Percentiles rank a stretch among this genome's conserved stretches.
phyloP scores from a whole-genome alignment of 2,888 invertebrate species.

The Agrotis exclamationis region DNA sequence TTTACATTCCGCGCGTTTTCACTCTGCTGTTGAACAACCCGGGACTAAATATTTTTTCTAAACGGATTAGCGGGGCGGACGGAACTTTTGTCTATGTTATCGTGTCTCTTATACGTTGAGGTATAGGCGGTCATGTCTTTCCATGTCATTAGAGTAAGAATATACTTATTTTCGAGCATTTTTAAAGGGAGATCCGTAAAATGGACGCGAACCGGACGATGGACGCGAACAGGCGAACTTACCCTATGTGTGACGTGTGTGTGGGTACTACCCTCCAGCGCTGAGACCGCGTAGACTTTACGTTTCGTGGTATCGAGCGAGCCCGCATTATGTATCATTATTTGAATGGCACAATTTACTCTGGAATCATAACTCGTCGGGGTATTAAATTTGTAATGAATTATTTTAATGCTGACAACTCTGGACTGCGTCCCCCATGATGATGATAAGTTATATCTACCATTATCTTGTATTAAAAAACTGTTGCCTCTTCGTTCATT shows the following conservation, averaged over 20 bases:
- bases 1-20: too few species aligned
- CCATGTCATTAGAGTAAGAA: too few species aligned
- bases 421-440: constrained; percentile 64
- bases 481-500: constrained; percentile 20
- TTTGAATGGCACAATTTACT: constrained; percentile 88
- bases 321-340: constrained; percentile 89
- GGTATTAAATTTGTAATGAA: constrained; percentile 86
- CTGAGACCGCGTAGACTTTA: constrained; percentile 59
- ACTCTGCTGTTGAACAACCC: too few species aligned
- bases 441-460: constrained; percentile 66
- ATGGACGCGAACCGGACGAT: too few species aligned
- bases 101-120: too few species aligned
- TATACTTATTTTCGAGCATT: too few species aligned
- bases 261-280: constrained; percentile 61
- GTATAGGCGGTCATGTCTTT: too few species aligned
- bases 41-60: too few species aligned
- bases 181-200: too few species aligned
- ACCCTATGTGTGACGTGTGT: constrained; percentile 14
- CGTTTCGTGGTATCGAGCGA: constrained; percentile 78
- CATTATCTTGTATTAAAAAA: constrained; percentile 54
- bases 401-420: constrained; percentile 81
- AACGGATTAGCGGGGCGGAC: too few species aligned
- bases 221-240: too few species aligned
- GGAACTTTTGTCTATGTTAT: too few species aligned
- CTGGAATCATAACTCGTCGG: constrained; percentile 81